phyloP scores from a whole-genome alignment of 2,888 invertebrate genomes.

The Mayetiola destructor region DNA sequence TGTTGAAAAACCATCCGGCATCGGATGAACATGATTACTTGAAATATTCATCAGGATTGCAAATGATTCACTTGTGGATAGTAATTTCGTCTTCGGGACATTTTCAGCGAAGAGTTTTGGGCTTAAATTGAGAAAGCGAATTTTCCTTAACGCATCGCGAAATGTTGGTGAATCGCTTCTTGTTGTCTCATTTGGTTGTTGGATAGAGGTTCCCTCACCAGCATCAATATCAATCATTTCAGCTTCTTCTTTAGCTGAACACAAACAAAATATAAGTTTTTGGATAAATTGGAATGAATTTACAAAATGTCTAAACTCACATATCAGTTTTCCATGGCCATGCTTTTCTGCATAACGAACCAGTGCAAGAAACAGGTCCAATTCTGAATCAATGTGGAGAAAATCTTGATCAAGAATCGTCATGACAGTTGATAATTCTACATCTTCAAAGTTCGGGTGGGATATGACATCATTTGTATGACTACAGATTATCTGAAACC shows the following conservation, averaged over 20 bases:
- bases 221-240: constrained; percentile 1
- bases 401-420: constrained; percentile 61
- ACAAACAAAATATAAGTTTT: neutral
- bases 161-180: constrained; percentile 27
- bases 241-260: constrained; percentile 11
- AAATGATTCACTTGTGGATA: constrained; percentile 63
- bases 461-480: constrained; percentile 61
- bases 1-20: constrained; percentile 60
- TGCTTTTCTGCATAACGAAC: constrained; percentile 50
- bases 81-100: constrained; percentile 57
- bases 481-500: constrained; percentile 53
- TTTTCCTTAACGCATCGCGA: constrained; percentile 55
- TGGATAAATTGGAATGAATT: neutral
- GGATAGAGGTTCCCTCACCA: constrained; percentile 19
- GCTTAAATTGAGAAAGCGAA: constrained; percentile 63
- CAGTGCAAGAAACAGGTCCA: constrained; percentile 61
- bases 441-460: constrained; percentile 62
- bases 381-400: constrained; percentile 57
- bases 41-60: constrained; percentile 72
- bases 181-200: constrained; percentile 18
- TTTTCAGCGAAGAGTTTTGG: constrained; percentile 74
- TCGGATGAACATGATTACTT: constrained; percentile 48
- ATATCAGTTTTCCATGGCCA: constrained; percentile 22
- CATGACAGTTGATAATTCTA: constrained; percentile 57
- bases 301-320: neutral